Evolutionary conservation across 1,140 invertebrate species (phyloP).

Genomic region (Mamestra configurata): DNA sequence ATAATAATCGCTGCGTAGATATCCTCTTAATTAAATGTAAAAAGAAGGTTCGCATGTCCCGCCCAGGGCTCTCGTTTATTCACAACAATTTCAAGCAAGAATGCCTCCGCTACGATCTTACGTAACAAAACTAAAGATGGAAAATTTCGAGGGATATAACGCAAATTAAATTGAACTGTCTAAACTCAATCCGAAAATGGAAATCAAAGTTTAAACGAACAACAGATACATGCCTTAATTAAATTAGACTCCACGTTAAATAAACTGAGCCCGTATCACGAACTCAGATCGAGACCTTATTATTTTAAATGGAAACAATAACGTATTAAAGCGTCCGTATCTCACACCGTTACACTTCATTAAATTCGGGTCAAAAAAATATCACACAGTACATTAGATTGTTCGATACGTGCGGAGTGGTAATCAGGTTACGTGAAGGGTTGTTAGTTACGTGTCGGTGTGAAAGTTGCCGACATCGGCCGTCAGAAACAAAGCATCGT

Average conservation of each 20-base stretch:
- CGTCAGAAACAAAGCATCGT: constrained; percentile 67
- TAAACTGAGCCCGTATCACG: constrained; percentile 12
- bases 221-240: constrained; percentile 21
- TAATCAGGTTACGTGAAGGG: constrained; percentile 28
- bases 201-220: constrained; percentile 27
- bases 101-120: constrained; percentile 14
- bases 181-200: constrained; percentile 33
- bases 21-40: constrained; percentile 56
- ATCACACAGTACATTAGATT: constrained; percentile 20
- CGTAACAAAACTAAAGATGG: constrained; percentile 1
- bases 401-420: constrained; percentile 23
- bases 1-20: constrained; percentile 42
- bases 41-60: constrained; percentile 51
- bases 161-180: constrained; percentile 32
- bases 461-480: constrained; percentile 57
- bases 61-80: constrained; percentile 47
- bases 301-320: constrained; percentile 40
- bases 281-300: constrained; percentile 23
- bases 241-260: constrained; percentile 21
- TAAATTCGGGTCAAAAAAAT: constrained; percentile 11
- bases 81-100: constrained; percentile 30
- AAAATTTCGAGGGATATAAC: background rate
- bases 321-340: constrained; percentile 23
- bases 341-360: constrained; percentile 21
- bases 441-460: constrained; percentile 55